These are phyloP conservation scores for Calliopum simillimum DNA, from an alignment of 2,888 invertebrate genomes.

Conservation along the genomic window DNA sequence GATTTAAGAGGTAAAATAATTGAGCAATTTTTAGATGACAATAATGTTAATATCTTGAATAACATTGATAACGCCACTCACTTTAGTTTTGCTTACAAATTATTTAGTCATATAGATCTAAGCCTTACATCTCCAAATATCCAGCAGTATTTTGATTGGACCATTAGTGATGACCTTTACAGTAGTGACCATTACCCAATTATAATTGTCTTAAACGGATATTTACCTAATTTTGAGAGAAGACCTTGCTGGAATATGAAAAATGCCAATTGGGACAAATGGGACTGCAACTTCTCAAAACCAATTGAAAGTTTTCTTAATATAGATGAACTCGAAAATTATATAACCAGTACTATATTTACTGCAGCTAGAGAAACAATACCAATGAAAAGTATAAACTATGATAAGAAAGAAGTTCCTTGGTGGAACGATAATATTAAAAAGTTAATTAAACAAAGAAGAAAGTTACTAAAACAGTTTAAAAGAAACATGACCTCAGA, in stretches of 20 bases:
- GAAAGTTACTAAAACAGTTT: conserved; percentile 17
- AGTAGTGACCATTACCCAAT: conserved; percentile 28
- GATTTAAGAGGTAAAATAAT: conserved; percentile 19
- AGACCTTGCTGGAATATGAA: conserved; percentile 32
- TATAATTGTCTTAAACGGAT: too few relatives aligned
- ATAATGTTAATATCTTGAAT: conserved; percentile 28
- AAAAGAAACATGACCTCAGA: conserved; percentile 19
- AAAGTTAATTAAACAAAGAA: too few relatives aligned
- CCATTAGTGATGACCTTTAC: conserved; percentile 26
- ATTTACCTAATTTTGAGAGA: conserved; percentile 16
- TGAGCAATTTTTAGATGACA: too few relatives aligned
- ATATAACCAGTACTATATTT: background rate
- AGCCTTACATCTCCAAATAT: conserved; percentile 21
- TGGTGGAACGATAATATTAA: conserved; percentile 23
- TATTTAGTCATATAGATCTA: conserved; percentile 26
- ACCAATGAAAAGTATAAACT: background rate
- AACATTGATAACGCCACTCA: conserved; percentile 20
- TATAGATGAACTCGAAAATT: conserved; percentile 15
- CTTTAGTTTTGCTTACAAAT: too few relatives aligned
- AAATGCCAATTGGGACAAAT: conserved; percentile 24
- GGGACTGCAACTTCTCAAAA: conserved; percentile 2
- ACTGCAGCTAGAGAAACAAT: background rate
- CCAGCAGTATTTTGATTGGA: conserved; percentile 24
- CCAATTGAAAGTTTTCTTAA: background rate
- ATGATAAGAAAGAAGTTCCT: conserved; percentile 13